Conservation (phyloP, 2,888 invertebrate genomes). For the Drosophila pegasa region DNA sequence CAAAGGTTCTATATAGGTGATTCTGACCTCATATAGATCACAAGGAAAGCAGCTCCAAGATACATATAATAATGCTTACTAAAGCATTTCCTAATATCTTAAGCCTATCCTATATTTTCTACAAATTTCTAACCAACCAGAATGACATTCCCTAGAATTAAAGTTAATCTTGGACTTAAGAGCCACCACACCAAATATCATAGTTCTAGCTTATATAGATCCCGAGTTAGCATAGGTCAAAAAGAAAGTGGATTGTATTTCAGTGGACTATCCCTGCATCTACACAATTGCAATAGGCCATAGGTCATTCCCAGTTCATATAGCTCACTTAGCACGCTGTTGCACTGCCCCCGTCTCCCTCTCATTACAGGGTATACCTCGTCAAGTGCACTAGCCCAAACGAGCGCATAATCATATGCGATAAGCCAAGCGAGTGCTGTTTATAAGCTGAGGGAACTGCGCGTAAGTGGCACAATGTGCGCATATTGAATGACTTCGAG, state of each 20-base stretch:
- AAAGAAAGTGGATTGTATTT: not conserved
- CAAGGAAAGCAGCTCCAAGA: too few species aligned
- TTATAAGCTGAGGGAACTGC: slow-evolving; percentile 25
- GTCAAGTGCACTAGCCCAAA: slow-evolving; percentile 32
- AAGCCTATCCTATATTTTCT: too few species aligned
- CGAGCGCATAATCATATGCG: slow-evolving; percentile 21
- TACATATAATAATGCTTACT: too few species aligned
- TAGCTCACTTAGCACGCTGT: too few species aligned
- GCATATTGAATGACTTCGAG: slow-evolving; percentile 56
- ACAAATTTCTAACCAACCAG: not conserved
- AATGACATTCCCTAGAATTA: not conserved
- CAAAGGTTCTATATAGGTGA: too few species aligned
- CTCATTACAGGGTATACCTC: slow-evolving; percentile 27
- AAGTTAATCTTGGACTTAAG: too few species aligned
- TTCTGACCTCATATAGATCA: too few species aligned
- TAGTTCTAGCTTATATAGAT: not conserved
- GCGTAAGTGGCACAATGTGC: slow-evolving; percentile 62
- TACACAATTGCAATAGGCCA: not conserved
- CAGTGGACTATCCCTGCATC: not conserved
- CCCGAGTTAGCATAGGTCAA: not conserved
- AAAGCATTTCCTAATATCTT: too few species aligned
- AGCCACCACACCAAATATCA: not conserved
- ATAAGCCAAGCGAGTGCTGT: slow-evolving; percentile 18
- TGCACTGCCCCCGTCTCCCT: too few species aligned
- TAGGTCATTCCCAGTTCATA: not conserved